Base-by-base conservation (phyloP, 2,797 vertebrate species). In the Babyrousa celebensis region DNA sequence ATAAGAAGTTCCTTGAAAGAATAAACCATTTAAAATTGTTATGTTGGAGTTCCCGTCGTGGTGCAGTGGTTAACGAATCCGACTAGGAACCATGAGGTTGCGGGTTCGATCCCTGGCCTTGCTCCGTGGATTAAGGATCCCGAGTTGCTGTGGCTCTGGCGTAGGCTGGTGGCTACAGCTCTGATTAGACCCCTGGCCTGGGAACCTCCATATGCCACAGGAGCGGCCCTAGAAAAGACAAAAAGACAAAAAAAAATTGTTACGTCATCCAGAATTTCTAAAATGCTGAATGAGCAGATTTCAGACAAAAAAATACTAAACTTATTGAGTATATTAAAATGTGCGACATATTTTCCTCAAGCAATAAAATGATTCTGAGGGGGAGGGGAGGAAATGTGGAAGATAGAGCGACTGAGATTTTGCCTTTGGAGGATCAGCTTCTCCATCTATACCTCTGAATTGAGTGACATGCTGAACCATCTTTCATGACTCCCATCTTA, bases 1-100 rank as follows among this genome's bases (percentile, higher is more conserved):
- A 43, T 60, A 32, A 90, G n/a, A 80, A 80, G 25, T 92, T 92
- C 48, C 10, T 92, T 80, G 80, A 83, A 92, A 86, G 58, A 83
- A 83, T 86, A 72, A 85, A 89, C 52, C 16, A 88, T 84, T 58
- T 12, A 32, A 52, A 85, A 36, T 36, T 36, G 36, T 36, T 36
- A 36, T 36, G 36, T 36, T 36, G 36, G 36, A 36, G 36, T 36
- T 36, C 36, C 36, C 36, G 36, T 36, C 36, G 36, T 36, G 36
- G 36, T 36, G 36, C 36, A 36, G 36, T 36, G 36, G 36, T 36
- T 36, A 36, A 36, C 36, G 36, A 36, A 36, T 36, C 36, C 36
- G 36, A 36, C 36, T 36, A 36, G 36, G 36, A 36, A 36, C 36
- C 36, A 36, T 36, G 36, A 36, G 36, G 36, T 36, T 36, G 36